phyloP scores from a whole-genome alignment of 1,140 invertebrate genomes.

The Leucophenga varia region DNA sequence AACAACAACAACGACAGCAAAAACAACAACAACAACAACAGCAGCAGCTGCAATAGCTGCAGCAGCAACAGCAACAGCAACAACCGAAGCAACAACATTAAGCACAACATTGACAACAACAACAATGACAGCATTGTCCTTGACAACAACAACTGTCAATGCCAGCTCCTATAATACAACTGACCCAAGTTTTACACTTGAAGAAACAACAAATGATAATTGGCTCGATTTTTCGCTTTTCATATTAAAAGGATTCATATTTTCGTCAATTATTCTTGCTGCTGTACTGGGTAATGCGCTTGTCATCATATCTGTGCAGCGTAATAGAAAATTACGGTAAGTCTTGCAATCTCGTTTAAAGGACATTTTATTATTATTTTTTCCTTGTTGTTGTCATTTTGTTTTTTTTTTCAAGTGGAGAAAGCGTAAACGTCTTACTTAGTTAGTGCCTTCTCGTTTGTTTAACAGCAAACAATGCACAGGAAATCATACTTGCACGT shows the following conservation, averaged over 20 bases:
- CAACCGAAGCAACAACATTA: conserved; percentile 13
- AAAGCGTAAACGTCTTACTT: too few relatives aligned
- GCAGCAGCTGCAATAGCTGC: not conserved
- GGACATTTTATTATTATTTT: too few relatives aligned
- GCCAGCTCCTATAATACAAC: conserved; percentile 23
- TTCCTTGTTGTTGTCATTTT: too few relatives aligned
- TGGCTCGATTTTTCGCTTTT: conserved; percentile 62
- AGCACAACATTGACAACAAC: conserved; percentile 15
- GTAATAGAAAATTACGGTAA: conserved; percentile 55
- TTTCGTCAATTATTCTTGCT: conserved; percentile 80
- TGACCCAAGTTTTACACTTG: not conserved
- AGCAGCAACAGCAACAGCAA: conserved; percentile 9
- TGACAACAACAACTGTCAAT: conserved; percentile 20
- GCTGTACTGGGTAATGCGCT: conserved; percentile 86
- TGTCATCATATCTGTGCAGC: conserved; percentile 71
- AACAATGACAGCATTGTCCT: conserved; percentile 30
- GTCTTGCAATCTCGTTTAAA: too few relatives aligned
- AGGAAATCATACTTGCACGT: too few relatives aligned
- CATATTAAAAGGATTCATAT: conserved; percentile 72
- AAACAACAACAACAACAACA: not conserved
- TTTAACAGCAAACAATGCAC: too few relatives aligned
- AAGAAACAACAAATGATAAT: conserved; percentile 26
- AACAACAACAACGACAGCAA: conserved; percentile 2
- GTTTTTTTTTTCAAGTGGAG: too few relatives aligned
- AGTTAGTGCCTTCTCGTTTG: too few relatives aligned